Evolutionary conservation across 2,888 invertebrate genomes (phyloP).

Genomic region (Halictus quadricinctus): DNA sequence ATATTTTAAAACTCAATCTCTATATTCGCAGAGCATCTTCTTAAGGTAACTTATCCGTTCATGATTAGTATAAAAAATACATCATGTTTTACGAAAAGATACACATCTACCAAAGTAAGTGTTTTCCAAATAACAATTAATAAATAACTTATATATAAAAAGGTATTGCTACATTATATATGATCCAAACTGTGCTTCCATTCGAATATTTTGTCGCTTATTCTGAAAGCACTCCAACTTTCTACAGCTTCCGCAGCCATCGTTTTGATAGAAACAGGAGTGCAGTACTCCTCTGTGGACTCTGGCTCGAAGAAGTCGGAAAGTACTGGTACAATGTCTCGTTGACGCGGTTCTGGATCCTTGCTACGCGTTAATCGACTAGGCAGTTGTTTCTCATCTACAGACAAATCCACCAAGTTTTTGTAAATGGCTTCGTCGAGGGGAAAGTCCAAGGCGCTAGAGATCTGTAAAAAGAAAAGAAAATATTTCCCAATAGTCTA

Average conservation of each 20-base stretch:
- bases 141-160: slow-evolving; percentile 43
- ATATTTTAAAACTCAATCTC: slow-evolving; percentile 19
- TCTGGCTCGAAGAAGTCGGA: slow-evolving; percentile 76
- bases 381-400: slow-evolving; percentile 76
- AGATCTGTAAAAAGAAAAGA: slow-evolving; percentile 67
- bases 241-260: slow-evolving; percentile 66
- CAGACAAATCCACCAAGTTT: slow-evolving; percentile 74
- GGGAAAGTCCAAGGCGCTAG: slow-evolving; percentile 75
- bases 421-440: slow-evolving; percentile 75
- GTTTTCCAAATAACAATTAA: slow-evolving; percentile 48
- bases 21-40: slow-evolving; percentile 32
- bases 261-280: slow-evolving; percentile 63
- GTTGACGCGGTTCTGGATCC: slow-evolving; percentile 77
- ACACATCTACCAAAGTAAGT: slow-evolving; percentile 45
- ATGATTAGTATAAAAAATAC: slow-evolving; percentile 17
- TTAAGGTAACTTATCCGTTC: slow-evolving; percentile 26
- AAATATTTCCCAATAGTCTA: background rate
- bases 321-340: slow-evolving; percentile 73
- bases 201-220: slow-evolving; percentile 74
- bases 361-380: slow-evolving; percentile 73
- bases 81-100: slow-evolving; percentile 30
- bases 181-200: slow-evolving; percentile 74
- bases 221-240: slow-evolving; percentile 73
- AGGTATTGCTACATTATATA: slow-evolving; percentile 27
- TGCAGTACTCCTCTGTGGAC: slow-evolving; percentile 71